Percentiles rank a stretch among this genome's conserved stretches.
phyloP scores from a whole-genome alignment of 2,113 vertebrate genomes.

The Hippocampus comes region DNA sequence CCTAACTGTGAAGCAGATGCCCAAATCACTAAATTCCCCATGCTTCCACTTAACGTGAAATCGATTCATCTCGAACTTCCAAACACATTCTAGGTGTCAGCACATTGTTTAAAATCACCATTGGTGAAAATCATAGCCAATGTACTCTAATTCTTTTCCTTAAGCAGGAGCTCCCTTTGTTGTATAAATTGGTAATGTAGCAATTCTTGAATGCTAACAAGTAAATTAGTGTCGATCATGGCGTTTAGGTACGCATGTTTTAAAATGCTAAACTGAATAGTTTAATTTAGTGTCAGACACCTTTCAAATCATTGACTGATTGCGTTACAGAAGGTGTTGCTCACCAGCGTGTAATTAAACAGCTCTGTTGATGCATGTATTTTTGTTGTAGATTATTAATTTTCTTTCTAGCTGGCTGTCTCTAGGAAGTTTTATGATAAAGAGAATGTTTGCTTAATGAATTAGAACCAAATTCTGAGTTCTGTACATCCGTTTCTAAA shows the following conservation, averaged over 20 bases:
- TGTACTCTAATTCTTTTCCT: constrained; percentile 10
- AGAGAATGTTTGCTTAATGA: constrained; percentile 57
- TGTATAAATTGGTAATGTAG: constrained; percentile 36
- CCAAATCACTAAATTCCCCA: neutral
- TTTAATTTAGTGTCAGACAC: constrained; percentile 55
- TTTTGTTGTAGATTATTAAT: neutral
- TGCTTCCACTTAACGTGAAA: too few relatives aligned
- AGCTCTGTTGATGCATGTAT: constrained; percentile 21
- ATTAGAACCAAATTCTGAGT: constrained; percentile 53
- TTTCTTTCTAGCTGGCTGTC: constrained; percentile 45
- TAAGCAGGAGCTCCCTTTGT: constrained; percentile 18
- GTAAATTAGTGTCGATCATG: constrained; percentile 56
- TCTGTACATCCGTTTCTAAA: constrained; percentile 54
- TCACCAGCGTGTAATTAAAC: constrained; percentile 62
- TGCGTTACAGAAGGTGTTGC: constrained; percentile 64
- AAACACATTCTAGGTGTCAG: neutral
- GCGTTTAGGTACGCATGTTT: constrained; percentile 31
- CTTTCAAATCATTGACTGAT: constrained; percentile 63
- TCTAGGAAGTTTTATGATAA: constrained; percentile 64
- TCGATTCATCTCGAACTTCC: neutral
- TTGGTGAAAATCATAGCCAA: neutral
- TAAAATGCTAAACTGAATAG: constrained; percentile 56
- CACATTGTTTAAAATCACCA: neutral
- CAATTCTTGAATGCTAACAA: constrained; percentile 54
- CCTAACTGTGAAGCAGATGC: neutral